phyloP scores from a whole-genome alignment of 2,797 vertebrate genomes.

The Propithecus perrieri region DNA sequence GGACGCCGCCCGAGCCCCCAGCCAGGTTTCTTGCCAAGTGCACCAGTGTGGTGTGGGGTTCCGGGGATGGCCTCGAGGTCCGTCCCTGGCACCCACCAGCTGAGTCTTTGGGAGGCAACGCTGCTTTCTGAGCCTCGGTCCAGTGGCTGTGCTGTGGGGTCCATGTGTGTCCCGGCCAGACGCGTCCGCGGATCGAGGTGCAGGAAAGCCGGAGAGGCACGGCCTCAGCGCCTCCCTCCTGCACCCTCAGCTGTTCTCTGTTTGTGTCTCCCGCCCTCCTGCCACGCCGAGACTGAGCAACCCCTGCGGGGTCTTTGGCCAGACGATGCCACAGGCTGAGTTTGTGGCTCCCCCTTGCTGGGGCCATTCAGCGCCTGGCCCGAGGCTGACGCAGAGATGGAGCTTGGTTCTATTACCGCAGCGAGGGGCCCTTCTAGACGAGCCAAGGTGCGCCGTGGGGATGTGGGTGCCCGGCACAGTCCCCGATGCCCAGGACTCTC shows the following conservation, averaged over 20 bases:
- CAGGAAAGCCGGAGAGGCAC: not conserved
- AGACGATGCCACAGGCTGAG: too few relatives aligned
- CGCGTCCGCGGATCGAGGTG: rapidly evolving
- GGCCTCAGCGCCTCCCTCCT: too few relatives aligned
- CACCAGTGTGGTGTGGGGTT: not conserved
- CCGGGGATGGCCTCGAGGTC: not conserved
- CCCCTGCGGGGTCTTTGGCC: not conserved
- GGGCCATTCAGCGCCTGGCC: rapidly evolving
- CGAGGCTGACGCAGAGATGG: rapidly evolving
- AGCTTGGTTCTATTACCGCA: not conserved
- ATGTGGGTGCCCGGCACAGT: rapidly evolving
- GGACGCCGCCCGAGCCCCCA: rapidly evolving
- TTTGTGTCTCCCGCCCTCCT: not conserved
- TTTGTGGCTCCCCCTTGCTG: not conserved
- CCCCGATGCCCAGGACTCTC: not conserved
- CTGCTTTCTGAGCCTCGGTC: not conserved
- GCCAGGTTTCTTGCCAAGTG: not conserved
- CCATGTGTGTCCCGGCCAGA: not conserved
- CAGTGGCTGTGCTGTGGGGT: not conserved
- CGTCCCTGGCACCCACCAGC: not conserved
- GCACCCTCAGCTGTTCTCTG: not conserved
- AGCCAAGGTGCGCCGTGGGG: too few relatives aligned
- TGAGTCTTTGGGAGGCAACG: too few relatives aligned
- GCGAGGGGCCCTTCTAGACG: not conserved
- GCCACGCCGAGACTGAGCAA: not conserved